A percentile compares a stretch with the other conserved stretches of the same genome.
Conservation (phyloP, 1,140 invertebrate genomes). For the Frieseomelitta varia region DNA sequence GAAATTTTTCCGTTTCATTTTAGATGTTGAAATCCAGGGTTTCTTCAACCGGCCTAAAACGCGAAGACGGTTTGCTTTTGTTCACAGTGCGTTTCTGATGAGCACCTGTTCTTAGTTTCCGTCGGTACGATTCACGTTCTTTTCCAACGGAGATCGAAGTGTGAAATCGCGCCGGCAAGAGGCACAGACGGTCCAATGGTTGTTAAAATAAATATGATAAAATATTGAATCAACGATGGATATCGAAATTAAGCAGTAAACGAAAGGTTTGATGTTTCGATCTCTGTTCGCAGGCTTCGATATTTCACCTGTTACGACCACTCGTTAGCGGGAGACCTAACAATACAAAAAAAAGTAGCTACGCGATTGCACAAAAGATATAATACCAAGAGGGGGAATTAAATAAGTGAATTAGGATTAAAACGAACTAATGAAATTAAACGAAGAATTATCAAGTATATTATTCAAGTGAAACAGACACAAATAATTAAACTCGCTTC, state of each 20-base stretch:
- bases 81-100: neutral
- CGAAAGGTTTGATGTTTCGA: neutral
- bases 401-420: slow-evolving; percentile 28
- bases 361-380: slow-evolving; percentile 52
- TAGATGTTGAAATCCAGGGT: neutral
- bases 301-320: slow-evolving; percentile 7
- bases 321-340: slow-evolving; percentile 22
- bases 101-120: neutral
- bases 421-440: slow-evolving; percentile 35
- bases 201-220: neutral
- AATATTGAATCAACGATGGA: neutral
- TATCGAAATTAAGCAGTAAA: neutral
- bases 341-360: slow-evolving; percentile 24
- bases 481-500: slow-evolving; percentile 35
- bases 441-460: neutral
- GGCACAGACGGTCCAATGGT: fast-evolving
- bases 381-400: slow-evolving; percentile 11
- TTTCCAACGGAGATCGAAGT: slow-evolving; percentile 1
- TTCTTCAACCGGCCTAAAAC: slow-evolving; percentile 31
- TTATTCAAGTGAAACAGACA: neutral
- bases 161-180: neutral
- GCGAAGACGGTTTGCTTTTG: neutral
- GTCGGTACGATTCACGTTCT: neutral
- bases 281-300: slow-evolving; percentile 1
- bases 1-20: neutral